A percentile compares a stretch with the other conserved stretches of the same genome.
phyloP scores from a whole-genome alignment of 2,113 vertebrate species.

The Phylloscopus whistleri region DNA sequence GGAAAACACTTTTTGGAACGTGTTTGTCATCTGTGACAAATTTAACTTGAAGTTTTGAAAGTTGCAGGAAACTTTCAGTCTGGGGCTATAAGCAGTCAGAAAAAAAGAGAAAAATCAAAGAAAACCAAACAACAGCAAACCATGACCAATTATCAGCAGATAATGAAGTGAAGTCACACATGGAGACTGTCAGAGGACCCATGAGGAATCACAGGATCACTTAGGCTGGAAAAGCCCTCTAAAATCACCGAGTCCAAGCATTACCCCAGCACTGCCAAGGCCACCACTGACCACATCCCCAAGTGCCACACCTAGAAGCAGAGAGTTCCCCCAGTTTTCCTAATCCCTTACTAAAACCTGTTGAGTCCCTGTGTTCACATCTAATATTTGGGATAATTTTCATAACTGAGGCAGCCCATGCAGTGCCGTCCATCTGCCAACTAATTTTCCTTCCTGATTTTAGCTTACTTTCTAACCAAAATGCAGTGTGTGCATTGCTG shows the following conservation, averaged over 20 bases:
- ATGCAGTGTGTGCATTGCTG: background rate
- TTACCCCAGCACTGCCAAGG: background rate
- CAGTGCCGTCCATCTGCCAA: background rate
- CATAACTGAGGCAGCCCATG: accelerated
- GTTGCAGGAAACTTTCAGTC: background rate
- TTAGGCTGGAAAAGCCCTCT: background rate
- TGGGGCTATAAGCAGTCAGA: background rate
- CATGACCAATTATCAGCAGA: background rate
- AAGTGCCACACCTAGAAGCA: background rate
- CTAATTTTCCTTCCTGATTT: background rate
- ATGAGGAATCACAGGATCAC: background rate
- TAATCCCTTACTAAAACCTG: background rate
- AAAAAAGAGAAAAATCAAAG: background rate
- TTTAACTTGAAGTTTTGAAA: background rate
- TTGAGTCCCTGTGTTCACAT: background rate
- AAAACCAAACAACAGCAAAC: background rate
- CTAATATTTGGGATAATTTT: background rate
- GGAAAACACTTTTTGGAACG: background rate
- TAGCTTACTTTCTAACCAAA: background rate
- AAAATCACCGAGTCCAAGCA: background rate
- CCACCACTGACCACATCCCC: background rate
- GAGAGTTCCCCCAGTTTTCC: accelerated
- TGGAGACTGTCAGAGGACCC: background rate
- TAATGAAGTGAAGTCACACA: background rate
- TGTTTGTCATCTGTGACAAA: background rate